These are phyloP conservation scores for Acleris laterana DNA, from an alignment of 2,888 invertebrate species.

Conservation along the genomic window DNA sequence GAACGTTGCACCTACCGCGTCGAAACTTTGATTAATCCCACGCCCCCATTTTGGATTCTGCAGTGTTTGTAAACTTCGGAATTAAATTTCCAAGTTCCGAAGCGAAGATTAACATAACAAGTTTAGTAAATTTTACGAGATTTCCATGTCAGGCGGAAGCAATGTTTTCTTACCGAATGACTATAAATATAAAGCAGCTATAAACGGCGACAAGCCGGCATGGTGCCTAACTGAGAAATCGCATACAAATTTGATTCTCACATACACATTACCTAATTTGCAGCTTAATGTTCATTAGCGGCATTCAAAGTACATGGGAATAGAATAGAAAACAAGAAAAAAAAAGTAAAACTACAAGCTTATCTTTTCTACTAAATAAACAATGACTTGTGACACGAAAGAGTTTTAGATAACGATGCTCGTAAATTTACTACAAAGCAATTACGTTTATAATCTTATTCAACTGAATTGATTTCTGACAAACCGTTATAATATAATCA, in stretches of 20 bases:
- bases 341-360: slow-evolving; percentile 51
- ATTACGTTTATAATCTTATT: slow-evolving; percentile 15
- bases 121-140: slow-evolving; percentile 44
- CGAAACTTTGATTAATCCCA: slow-evolving; percentile 70
- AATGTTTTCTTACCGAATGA: slow-evolving; percentile 47
- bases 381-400: slow-evolving; percentile 57
- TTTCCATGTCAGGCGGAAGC: slow-evolving; percentile 47
- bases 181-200: slow-evolving; percentile 50
- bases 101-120: slow-evolving; percentile 46
- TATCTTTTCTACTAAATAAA: slow-evolving; percentile 60
- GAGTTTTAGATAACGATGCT: slow-evolving; percentile 51
- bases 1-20: slow-evolving; percentile 51
- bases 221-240: slow-evolving; percentile 53
- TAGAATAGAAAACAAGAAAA: slow-evolving; percentile 49
- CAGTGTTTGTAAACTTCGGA: slow-evolving; percentile 50
- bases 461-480: slow-evolving; percentile 7
- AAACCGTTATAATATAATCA: slow-evolving; percentile 5
- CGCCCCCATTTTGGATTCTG: slow-evolving; percentile 53
- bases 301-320: slow-evolving; percentile 66
- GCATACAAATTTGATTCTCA: slow-evolving; percentile 67
- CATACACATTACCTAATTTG: slow-evolving; percentile 78
- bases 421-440: slow-evolving; percentile 32
- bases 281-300: slow-evolving; percentile 72
- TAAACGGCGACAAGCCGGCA: slow-evolving; percentile 47
- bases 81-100: slow-evolving; percentile 29